Conservation (phyloP, 2,888 invertebrate species). For the Clitarchus hookeri region DNA sequence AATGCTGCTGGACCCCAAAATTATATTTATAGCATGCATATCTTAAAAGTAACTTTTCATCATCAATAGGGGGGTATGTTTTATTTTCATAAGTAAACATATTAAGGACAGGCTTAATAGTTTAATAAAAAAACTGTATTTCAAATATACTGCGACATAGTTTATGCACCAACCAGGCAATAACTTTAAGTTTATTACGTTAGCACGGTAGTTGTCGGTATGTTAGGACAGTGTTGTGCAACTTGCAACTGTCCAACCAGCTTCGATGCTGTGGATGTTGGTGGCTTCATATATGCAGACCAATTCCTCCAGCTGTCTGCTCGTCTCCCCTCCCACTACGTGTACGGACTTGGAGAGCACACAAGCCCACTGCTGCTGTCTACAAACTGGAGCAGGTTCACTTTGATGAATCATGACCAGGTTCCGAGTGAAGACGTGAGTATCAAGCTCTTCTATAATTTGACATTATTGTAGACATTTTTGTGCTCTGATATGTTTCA, state of each 20-base stretch:
- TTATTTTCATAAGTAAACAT: no score
- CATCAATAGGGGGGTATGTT: no score
- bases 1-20: no score
- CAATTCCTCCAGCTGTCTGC: slow-evolving; percentile 74
- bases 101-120: no score
- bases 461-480: no score
- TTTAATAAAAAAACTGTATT: no score
- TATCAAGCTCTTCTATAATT: slow-evolving; percentile 27
- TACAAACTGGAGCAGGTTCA: slow-evolving; percentile 69
- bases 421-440: slow-evolving; percentile 68
- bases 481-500: not conserved
- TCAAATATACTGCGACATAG: no score
- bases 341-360: slow-evolving; percentile 80
- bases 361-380: slow-evolving; percentile 64
- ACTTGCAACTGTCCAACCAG: slow-evolving; percentile 54
- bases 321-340: slow-evolving; percentile 62
- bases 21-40: no score
- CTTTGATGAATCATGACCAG: slow-evolving; percentile 72
- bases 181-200: no score
- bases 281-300: slow-evolving; percentile 73
- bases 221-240: slow-evolving; percentile 42
- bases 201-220: no score
- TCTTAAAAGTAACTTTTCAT: no score
- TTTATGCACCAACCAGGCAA: no score
- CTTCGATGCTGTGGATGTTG: slow-evolving; percentile 68